phyloP scores from a whole-genome alignment of 1,140 invertebrate genomes.

The Zophobas atratus region DNA sequence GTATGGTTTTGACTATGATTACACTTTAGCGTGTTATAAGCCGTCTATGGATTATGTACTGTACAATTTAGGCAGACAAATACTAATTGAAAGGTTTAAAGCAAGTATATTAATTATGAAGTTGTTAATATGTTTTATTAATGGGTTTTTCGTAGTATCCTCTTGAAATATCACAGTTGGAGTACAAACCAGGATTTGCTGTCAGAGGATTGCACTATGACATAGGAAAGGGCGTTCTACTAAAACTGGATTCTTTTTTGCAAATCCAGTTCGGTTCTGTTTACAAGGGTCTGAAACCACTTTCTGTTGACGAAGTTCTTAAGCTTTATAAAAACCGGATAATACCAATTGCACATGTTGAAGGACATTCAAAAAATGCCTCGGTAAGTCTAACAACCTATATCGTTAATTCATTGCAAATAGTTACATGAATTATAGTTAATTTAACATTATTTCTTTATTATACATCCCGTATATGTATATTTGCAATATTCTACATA shows the following conservation, averaged over 20 bases:
- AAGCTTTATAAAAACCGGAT: conserved; percentile 89
- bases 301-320: conserved; percentile 90
- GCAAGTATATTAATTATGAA: conserved; percentile 70
- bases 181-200: conserved; percentile 93
- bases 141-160: conserved; percentile 82
- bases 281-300: conserved; percentile 87
- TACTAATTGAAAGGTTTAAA: conserved; percentile 90
- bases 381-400: conserved; percentile 54
- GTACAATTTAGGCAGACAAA: conserved; percentile 91
- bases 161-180: conserved; percentile 82
- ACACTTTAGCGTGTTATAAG: conserved; percentile 97
- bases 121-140: conserved; percentile 2
- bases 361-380: conserved; percentile 71
- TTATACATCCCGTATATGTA: too few relatives aligned
- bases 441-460: too few relatives aligned
- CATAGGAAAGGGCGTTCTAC: conserved; percentile 93
- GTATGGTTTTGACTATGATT: conserved; percentile 99
- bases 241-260: conserved; percentile 97
- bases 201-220: conserved; percentile 97
- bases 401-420: too few relatives aligned
- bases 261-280: conserved; percentile 97
- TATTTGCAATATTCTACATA: too few relatives aligned
- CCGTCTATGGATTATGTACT: conserved; percentile 91
- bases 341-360: conserved; percentile 87
- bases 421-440: too few relatives aligned